Evolutionary conservation across 2,888 invertebrate species (phyloP).

Genomic region (Drosophila phalerata): DNA sequence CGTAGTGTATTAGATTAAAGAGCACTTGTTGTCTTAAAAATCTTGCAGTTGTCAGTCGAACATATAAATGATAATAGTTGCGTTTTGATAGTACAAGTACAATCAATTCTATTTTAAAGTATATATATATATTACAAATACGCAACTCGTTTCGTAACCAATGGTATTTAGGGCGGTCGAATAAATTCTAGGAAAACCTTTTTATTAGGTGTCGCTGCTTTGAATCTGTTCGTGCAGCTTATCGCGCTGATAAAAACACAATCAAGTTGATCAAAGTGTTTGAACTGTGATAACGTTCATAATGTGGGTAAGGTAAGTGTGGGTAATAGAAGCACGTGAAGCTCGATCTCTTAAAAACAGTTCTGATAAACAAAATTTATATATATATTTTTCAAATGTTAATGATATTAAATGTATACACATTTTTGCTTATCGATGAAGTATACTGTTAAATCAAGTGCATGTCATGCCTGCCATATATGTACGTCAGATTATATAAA

Average conservation of each 20-base stretch:
- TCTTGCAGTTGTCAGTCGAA: slow-evolving; percentile 8
- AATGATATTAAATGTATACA: neutral
- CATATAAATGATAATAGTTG: slow-evolving; percentile 16
- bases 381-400: neutral
- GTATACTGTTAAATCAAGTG: neutral
- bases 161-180: neutral
- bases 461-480: too few relatives aligned
- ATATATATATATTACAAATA: neutral
- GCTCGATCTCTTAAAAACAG: neutral
- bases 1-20: slow-evolving; percentile 5
- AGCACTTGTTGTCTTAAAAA: slow-evolving; percentile 1
- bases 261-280: slow-evolving; percentile 21
- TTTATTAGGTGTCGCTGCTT: slow-evolving; percentile 36
- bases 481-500: too few relatives aligned
- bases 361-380: neutral
- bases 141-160: slow-evolving; percentile 4
- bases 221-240: slow-evolving; percentile 19
- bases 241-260: slow-evolving; percentile 27
- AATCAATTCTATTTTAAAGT: neutral
- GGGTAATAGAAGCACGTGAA: slow-evolving; percentile 29
- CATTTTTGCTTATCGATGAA: neutral
- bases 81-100: neutral
- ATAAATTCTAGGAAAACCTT: slow-evolving; percentile 49
- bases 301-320: slow-evolving; percentile 34
- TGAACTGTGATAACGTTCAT: slow-evolving; percentile 23